Evolutionary conservation across 2,888 invertebrate genomes (phyloP).

Genomic region (Actias luna): DNA sequence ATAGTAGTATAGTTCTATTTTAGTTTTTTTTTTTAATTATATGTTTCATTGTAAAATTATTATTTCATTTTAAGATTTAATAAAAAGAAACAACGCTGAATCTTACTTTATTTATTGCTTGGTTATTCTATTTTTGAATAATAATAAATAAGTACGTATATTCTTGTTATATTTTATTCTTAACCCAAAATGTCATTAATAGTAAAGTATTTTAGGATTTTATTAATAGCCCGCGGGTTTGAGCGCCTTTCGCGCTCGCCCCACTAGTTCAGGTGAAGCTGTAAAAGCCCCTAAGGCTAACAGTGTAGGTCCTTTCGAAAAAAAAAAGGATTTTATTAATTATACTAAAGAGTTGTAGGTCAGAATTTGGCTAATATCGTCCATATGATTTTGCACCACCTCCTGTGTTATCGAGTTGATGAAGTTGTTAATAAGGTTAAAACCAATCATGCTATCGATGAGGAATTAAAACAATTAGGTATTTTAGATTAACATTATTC

Average conservation of each 20-base stretch:
- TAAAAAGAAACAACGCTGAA: background rate
- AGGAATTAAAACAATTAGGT: slow-evolving; percentile 41
- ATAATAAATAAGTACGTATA: background rate
- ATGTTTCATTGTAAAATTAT: too few species aligned
- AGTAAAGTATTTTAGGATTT: slow-evolving; percentile 44
- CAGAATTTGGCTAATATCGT: slow-evolving; percentile 40
- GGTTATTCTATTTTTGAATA: too few species aligned
- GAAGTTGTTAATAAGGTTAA: slow-evolving; percentile 44
- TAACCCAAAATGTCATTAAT: slow-evolving; percentile 46
- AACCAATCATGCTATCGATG: slow-evolving; percentile 55
- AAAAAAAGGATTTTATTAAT: slow-evolving; percentile 54
- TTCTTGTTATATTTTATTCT: slow-evolving; percentile 5
- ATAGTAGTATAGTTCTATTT: too few species aligned
- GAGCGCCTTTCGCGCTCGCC: too few species aligned
- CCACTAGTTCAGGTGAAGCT: too few species aligned
- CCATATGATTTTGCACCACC: slow-evolving; percentile 45
- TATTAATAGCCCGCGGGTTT: too few species aligned
- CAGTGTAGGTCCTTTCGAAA: too few species aligned
- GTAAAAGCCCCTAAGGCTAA: too few species aligned
- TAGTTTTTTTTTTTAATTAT: too few species aligned
- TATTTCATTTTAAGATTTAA: background rate
- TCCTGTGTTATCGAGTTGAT: slow-evolving; percentile 52
- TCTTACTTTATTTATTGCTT: too few species aligned
- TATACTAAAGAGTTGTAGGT: slow-evolving; percentile 48
- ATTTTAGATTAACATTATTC: background rate